Evolutionary conservation across 2,888 invertebrate species (phyloP), one percentile per base, ranked within the genome.

Genomic region (Dichetophora obliterata): DNA sequence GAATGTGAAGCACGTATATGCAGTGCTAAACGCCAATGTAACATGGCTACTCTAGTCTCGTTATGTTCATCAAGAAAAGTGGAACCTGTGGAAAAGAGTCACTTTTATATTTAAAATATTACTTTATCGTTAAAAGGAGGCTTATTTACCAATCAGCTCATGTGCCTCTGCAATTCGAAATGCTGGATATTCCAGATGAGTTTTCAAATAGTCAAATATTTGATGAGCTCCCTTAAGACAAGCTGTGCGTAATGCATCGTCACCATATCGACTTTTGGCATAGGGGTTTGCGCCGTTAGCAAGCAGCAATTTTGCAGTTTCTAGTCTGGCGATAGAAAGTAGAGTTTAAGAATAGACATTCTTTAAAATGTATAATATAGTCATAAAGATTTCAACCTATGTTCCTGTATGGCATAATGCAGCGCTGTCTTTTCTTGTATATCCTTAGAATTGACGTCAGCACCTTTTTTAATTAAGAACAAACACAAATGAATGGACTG

Each of bases 361-460:
- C 31, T 5, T 71, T 69, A 2, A 14, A 11, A 11, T 43, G 11
- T 22, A 63, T 0, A 27, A 70, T 70, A n/a, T 52, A n/a, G 43
- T n/a, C 50, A 70, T 22, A 52, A 3, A 31, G 14, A 43, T 24
- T 37, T 43, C 72, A 81, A 91, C 91, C 92, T 92, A 86, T 94
- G 94, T 89, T 95, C 94, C 85, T 94, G 94, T 83, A 97, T 95
- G n/a, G 97, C 96, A 91, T 98, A 97, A 91, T 97, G 97, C 84
- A 97, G 91, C 75, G 97, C 97, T 79, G 97, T 95, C 90, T 97
- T 97, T 83, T 93, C 94, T 89, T 97, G 96, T 86, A 95, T 94
- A 90, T 98, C 97, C 76, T 92, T 92, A 54, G 96, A 96, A 91
- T 97, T 95, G 5, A 96, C 95, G 83, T 93, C 92, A 3, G 95